Evolutionary conservation across 64 coral and sea anemone species (phyloP).

Genomic region (Acropora yongei): DNA sequence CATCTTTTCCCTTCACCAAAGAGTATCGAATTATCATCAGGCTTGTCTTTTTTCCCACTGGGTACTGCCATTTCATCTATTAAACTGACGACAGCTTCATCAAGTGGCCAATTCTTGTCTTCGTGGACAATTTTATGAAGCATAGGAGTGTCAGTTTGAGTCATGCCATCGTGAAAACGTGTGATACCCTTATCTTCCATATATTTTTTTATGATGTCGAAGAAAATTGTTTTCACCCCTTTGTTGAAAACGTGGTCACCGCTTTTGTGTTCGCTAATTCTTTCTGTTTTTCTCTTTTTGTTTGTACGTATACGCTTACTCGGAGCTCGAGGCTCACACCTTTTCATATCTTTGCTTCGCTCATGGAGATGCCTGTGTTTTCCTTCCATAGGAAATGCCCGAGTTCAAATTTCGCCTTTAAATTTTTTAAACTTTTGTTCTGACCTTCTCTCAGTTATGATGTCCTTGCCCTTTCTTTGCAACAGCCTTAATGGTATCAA

Average conservation of each 20-base stretch:
- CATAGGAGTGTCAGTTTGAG: background rate
- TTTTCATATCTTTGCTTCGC: too few relatives aligned
- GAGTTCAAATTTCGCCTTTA: too few relatives aligned
- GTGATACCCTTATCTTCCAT: background rate
- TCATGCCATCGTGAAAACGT: background rate
- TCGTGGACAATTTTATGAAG: background rate
- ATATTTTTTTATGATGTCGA: background rate
- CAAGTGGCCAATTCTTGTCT: background rate
- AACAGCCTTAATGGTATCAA: background rate
- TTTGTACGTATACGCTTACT: background rate
- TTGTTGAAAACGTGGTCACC: background rate
- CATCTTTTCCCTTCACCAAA: background rate
- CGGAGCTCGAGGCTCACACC: too few relatives aligned
- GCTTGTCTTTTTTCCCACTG: background rate
- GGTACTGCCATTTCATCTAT: background rate
- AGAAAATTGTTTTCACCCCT: background rate
- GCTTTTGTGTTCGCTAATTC: background rate
- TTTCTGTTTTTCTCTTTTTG: background rate
- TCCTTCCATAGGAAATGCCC: too few relatives aligned
- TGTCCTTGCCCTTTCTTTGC: background rate
- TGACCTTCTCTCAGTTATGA: background rate
- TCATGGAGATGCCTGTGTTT: background rate
- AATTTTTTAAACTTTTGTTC: background rate
- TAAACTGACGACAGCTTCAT: background rate
- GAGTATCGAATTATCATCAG: background rate